Base-by-base conservation (phyloP, 2,888 invertebrate species). In the Pelosia muscerda region DNA sequence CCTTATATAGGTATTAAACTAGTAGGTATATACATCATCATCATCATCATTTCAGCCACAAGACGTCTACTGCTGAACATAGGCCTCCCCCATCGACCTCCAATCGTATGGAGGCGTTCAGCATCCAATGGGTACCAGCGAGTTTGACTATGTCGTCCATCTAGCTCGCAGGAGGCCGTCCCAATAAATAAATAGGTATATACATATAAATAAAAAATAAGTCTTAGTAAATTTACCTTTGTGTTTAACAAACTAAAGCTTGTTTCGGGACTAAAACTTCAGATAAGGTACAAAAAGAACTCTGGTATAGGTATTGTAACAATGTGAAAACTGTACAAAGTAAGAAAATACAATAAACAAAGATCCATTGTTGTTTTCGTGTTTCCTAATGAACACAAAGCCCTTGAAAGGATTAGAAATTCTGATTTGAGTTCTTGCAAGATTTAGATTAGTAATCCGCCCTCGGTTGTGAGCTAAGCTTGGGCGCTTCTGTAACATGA, bases 401-500 rank as follows among this genome's bases (percentile, higher is more conserved):
- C 34, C 19, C 34, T 54, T 55, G 19, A 63, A 63, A 34, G 15
- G 23, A 34, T 63, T 19, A 31, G 15, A 38, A 55, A 23, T 15
- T 63, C 23, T 23, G 19, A 25, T 3, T 22, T 25, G 19, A 49
- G 28, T 23, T n/a, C 23, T 55, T 55, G 55, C 55, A 15, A 55
- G 31, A 57, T 25, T 64, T 57, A 42, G 64, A 58, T 49, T 65
- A 57, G 28, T 56, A 62, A 62, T 54, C 56, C n/a, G 31, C n/a
- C 8, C 54, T 22, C 22, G 58, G 54, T 28, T 22, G 55, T 34
- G 55, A 61, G 68, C 28, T 58, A 26, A 64, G 66, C 63, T n/a
- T 57, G 10, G 61, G 65, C 65, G 63, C 66, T 70, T 55, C 38
- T 34, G 58, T 28, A n/a, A 61, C 63, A 65, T 75, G 42, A 58